phyloP scores from a whole-genome alignment of 1,140 invertebrate species.

The Leptinotarsa undecemlineata region DNA sequence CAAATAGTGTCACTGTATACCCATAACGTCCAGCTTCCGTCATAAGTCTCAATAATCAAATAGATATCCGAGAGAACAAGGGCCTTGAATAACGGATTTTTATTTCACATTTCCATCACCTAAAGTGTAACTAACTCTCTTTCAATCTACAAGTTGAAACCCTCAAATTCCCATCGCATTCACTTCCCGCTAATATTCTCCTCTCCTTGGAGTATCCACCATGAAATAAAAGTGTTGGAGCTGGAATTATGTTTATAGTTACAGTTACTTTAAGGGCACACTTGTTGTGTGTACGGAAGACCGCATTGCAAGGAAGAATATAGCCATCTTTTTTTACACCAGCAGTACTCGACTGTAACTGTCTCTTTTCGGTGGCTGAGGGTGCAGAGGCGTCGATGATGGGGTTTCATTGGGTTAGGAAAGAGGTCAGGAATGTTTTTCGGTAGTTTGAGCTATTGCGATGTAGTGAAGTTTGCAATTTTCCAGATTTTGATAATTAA shows the following conservation, averaged over 20 bases:
- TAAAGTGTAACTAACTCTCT: background rate
- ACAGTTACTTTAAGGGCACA: constrained; percentile 56
- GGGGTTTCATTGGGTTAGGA: background rate
- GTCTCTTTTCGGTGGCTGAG: constrained; percentile 6
- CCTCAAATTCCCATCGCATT: constrained; percentile 24
- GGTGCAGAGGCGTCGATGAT: background rate
- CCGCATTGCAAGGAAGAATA: constrained; percentile 4
- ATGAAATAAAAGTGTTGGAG: constrained; percentile 52
- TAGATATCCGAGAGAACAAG: too few species aligned
- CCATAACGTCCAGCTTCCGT: too few species aligned
- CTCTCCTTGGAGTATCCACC: constrained; percentile 37
- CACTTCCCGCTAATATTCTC: constrained; percentile 43
- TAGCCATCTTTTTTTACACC: constrained; percentile 12
- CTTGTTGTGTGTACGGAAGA: constrained; percentile 51
- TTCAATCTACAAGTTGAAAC: constrained; percentile 9
- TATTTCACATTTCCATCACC: too few species aligned
- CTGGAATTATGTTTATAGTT: constrained; percentile 56
- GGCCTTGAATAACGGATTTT: too few species aligned
- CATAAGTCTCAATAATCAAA: too few species aligned
- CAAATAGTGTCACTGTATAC: too few species aligned
- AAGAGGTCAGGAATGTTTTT: too few species aligned
- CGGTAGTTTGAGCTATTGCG: too few species aligned
- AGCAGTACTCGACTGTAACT: background rate
- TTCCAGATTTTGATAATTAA: too few species aligned
- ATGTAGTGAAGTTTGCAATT: too few species aligned